Evolutionary conservation across 2,888 invertebrate species (phyloP), one percentile per base, ranked within the genome.

Genomic region (Protophormia terraenovae): DNA sequence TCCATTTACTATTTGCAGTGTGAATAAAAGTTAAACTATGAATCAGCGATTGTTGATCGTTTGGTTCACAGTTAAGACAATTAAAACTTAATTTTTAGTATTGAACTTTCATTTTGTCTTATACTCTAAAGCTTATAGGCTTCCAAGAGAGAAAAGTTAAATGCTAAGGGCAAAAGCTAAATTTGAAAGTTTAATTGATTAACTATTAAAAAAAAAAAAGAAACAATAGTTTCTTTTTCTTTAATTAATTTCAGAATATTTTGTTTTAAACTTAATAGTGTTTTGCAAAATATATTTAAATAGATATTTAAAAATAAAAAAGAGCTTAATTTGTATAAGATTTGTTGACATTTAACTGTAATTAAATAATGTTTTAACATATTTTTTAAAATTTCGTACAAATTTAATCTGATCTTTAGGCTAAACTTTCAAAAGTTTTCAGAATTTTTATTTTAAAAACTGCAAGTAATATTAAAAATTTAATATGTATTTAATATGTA

Each of bases 31-130:
- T 47, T 19, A 47, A 47, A 19, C 3, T 7, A 47, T 22, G 53
- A 24, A 12, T 24, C 24, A 24, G 14, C 24, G 12, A 1, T 2
- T 53, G 53, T 19, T 12, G 22, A 10, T 24, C 6, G 47, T 2
- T 10, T 22, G 14, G 3, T 24, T 41, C 12, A 3, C 41, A 12
- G 41, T 22, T 14, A 32, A 50, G 24, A 29, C 16, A 67, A 67
- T 47, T 72, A 27, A 73, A 32, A 47, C 1, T 32, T 45, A 32
- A 6, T 7, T 60, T 72, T 60, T 45, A 47, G 19, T 50, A 62
- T 60, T 62, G 62, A 62, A 73, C 47, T 29, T 60, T 58, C 45
- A 45, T 58, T 58, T 58, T 45, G n/a, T 3, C 58, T n/a, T n/a
- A n/a, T n/a, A n/a, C n/a, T n/a, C n/a, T n/a, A n/a, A n/a, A 45